Evolutionary conservation across 2,888 invertebrate species (phyloP), one percentile per base, ranked within the genome.

Genomic region (Anodontia alba): DNA sequence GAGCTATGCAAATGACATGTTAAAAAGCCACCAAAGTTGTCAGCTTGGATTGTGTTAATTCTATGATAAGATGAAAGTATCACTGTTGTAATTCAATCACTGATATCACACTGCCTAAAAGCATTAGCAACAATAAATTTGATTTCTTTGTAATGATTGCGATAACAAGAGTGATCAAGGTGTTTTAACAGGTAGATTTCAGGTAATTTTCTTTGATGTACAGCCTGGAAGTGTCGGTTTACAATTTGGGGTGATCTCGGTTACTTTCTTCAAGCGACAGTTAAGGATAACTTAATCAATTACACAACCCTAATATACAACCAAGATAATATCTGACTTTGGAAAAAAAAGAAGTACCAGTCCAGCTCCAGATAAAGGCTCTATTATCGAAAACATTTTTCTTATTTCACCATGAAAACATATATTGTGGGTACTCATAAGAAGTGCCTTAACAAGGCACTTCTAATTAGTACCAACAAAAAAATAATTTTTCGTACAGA

Each of bases 91-190:
- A 62, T 62, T 33, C 29, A 1, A 62, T 31, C 31, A 31, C 71
- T 82, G 82, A 78, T 78, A 78, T 76, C 78, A 78, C 43, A 23
- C 46, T 82, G 82, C 78, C 82, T 49, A 42, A 75, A 81, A 62
- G 70, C 73, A 82, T 82, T 82, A 82, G 82, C 78, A 51, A 68
- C 42, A 73, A 57, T 69, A 76, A 73, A 72, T 68, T 7, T 29
- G 73, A 75, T 54, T 51, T 68, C 76, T 76, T 76, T 82, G 76
- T 76, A 76, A 57, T 38, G 33, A 17, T 68, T 62, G 82, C 20
- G 62, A 62, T 62, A 62, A 62, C 62, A 33, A 62, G 54, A 54
- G 62, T 20, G 17, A 62, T 62, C 33, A 62, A 62, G 62, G 62
- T 62, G 62, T 62, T 62, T 62, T 62, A 62, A 62, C 62, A 62